A percentile compares a stretch with the other conserved stretches of the same genome.
Conservation (phyloP, 2,888 invertebrate genomes). For the Eristalinus sepulchralis region DNA sequence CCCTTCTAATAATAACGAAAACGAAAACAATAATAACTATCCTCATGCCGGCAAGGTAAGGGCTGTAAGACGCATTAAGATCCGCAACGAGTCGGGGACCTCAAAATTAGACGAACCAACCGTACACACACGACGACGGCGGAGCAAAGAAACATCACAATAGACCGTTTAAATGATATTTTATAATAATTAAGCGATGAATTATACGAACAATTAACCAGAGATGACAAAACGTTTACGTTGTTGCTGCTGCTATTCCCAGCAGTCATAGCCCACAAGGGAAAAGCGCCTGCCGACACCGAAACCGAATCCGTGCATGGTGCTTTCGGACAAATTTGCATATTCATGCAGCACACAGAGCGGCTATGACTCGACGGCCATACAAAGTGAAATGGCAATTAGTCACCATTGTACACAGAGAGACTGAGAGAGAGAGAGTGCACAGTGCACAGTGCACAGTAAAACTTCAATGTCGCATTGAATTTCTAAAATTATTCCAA, state of each 20-base stretch:
- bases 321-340: conserved; percentile 38
- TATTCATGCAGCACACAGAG: conserved; percentile 8
- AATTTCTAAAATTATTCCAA: conserved; percentile 45
- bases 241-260: conserved; percentile 21
- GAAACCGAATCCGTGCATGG: conserved; percentile 1
- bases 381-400: conserved; percentile 35
- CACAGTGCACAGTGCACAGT: not conserved
- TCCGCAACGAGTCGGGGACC: conserved; percentile 43
- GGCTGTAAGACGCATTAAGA: conserved; percentile 39
- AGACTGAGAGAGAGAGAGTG: not conserved
- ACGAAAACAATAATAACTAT: conserved; percentile 45
- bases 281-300: not conserved
- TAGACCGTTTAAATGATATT: conserved; percentile 58
- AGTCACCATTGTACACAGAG: conserved; percentile 51
- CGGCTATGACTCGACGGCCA: not conserved
- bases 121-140: not conserved
- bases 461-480: conserved; percentile 31
- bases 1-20: conserved; percentile 39
- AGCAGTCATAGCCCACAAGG: not conserved
- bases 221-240: conserved; percentile 45
- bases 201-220: conserved; percentile 48
- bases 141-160: conserved; percentile 16
- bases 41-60: not conserved
- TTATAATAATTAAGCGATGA: conserved; percentile 68
- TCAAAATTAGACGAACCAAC: conserved; percentile 28